Evolutionary conservation across 2,888 invertebrate species (phyloP), one percentile per base, ranked within the genome.

Genomic region (Suillia variegata): DNA sequence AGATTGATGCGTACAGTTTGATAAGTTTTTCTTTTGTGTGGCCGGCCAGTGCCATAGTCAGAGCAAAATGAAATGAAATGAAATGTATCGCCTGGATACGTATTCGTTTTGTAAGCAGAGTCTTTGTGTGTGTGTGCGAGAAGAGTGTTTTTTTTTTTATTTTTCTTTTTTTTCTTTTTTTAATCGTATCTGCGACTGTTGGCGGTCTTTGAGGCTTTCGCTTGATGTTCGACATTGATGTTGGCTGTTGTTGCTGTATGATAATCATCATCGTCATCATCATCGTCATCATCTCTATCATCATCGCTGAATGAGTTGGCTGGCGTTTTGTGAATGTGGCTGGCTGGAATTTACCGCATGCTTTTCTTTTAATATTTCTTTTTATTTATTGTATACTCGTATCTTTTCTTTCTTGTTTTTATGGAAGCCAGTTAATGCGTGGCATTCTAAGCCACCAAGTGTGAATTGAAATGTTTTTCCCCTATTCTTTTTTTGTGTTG

Each of bases 131-230:
- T 18, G 20, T 17, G 15, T 38, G 38, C n/a, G 6, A 4, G 38
- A 26, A 26, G n/a, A n/a, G n/a, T n/a, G n/a, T n/a, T n/a, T n/a
- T n/a, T n/a, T n/a, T n/a, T n/a, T n/a, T n/a, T n/a, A n/a, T n/a
- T n/a, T n/a, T n/a, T n/a, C n/a, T n/a, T n/a, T n/a, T n/a, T n/a
- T n/a, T n/a, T n/a, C n/a, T n/a, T n/a, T n/a, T n/a, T n/a, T n/a
- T n/a, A n/a, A n/a, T n/a, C 13, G 31, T 31, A 31, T 31, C 31
- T 31, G 67, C 52, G 67, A 67, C 62, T 67, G 59, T 53, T 64
- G 38, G 53, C 52, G 66, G 70, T 70, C 73, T 72, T 75, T 70
- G 72, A 69, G 62, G 64, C 68, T 62, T 61, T 66, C 33, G 1
- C 42, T 66, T 58, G 54, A 59, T 38, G 38, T 38, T n/a, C 3